phyloP scores from a whole-genome alignment of 2,797 vertebrate genomes.

The Pangasius sanitwongsei region DNA sequence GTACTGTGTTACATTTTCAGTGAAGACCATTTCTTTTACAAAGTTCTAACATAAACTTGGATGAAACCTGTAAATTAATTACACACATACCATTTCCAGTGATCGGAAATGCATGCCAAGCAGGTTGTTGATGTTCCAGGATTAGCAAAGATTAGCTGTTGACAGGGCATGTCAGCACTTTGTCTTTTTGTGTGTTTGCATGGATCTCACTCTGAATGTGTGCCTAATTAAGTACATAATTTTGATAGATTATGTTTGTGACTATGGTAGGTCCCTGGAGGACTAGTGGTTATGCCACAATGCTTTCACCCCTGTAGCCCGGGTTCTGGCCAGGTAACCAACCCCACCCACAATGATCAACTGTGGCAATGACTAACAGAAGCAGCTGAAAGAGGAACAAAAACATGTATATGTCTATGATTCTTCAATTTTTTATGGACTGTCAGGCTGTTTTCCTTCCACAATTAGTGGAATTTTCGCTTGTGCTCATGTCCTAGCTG shows the following conservation, averaged over 20 bases:
- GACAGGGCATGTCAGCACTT: background rate
- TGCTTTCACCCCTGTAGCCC: no score
- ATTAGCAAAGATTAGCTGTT: background rate
- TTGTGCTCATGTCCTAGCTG: background rate
- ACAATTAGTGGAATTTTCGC: background rate
- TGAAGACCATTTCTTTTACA: background rate
- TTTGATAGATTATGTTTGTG: background rate
- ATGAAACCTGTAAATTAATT: background rate
- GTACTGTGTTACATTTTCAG: background rate
- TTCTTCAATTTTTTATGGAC: background rate
- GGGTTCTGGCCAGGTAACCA: no score
- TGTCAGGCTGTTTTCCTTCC: background rate
- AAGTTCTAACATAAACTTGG: background rate
- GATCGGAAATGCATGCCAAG: background rate
- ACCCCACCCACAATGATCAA: no score
- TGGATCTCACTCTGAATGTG: background rate
- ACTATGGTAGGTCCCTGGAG: no score
- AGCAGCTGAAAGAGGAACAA: no score
- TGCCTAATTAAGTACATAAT: background rate
- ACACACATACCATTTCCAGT: background rate
- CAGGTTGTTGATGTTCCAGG: background rate
- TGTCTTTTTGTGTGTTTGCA: background rate
- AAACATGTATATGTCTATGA: background rate
- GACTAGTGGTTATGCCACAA: no score
- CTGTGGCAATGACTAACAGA: no score